Conservation (phyloP, 1,140 invertebrate genomes). For the Nylanderia fulva region DNA sequence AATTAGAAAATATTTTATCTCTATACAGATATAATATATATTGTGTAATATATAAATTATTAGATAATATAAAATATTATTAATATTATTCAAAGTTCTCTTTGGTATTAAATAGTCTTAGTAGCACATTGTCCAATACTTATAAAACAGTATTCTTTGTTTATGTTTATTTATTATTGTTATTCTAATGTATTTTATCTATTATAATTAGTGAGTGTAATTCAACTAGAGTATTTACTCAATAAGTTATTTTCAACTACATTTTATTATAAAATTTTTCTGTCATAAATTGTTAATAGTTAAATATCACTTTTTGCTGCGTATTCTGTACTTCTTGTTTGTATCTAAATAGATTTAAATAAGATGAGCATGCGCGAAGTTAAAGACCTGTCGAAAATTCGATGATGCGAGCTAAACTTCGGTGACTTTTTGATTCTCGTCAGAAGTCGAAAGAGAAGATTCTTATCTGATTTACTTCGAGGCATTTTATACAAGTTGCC, state of each 20-base stretch:
- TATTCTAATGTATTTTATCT: background rate
- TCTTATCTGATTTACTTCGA: conserved; percentile 49
- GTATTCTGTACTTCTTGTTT: no score
- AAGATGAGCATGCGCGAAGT: background rate
- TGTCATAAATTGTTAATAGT: conserved; percentile 29
- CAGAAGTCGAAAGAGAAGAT: conserved; percentile 9
- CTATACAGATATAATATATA: background rate
- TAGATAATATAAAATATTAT: background rate
- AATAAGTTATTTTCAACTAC: no score
- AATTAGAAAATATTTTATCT: background rate
- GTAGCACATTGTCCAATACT: background rate
- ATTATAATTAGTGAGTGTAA: no score
- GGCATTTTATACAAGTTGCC: background rate
- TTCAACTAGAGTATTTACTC: no score
- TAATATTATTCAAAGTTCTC: background rate
- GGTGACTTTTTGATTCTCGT: conserved; percentile 18
- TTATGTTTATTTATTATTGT: background rate
- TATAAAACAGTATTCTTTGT: background rate
- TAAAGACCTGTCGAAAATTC: background rate
- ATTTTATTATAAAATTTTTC: conserved; percentile 16
- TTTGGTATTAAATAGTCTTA: background rate
- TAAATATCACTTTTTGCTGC: background rate
- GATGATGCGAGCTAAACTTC: background rate
- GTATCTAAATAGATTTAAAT: background rate
- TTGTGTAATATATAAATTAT: background rate